Evolutionary conservation across 1,140 invertebrate species (phyloP).

Genomic region (Solenopsis fugax): DNA sequence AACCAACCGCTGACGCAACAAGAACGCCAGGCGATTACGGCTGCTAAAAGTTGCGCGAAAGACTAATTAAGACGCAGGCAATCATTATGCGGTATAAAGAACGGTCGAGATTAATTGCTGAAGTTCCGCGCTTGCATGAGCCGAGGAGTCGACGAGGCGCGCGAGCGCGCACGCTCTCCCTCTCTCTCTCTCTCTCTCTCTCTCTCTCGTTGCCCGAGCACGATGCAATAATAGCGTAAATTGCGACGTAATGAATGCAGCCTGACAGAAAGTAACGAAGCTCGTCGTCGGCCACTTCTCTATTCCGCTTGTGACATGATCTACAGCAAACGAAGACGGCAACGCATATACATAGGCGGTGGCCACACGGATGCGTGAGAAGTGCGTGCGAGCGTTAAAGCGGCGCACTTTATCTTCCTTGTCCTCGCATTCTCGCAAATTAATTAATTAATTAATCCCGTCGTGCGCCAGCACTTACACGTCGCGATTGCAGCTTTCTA

Average conservation of each 20-base stretch:
- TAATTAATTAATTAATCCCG: slow-evolving; percentile 45
- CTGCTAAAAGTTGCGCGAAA: slow-evolving; percentile 60
- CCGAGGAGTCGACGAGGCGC: slow-evolving; percentile 27
- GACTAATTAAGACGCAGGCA: slow-evolving; percentile 63
- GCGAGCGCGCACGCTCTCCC: neutral
- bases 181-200: neutral
- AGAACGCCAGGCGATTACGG: slow-evolving; percentile 48
- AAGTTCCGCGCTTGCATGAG: slow-evolving; percentile 50
- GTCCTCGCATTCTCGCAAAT: slow-evolving; percentile 22
- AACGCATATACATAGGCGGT: neutral
- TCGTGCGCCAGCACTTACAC: neutral
- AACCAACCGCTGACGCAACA: slow-evolving; percentile 56
- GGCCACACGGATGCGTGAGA: slow-evolving; percentile 14
- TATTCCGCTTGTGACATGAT: slow-evolving; percentile 52
- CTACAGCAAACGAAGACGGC: slow-evolving; percentile 25
- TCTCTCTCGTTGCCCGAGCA: slow-evolving; percentile 1
- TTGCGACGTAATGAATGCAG: slow-evolving; percentile 63
- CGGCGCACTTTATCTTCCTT: neutral
- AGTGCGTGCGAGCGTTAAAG: slow-evolving; percentile 13
- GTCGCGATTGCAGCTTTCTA: neutral
- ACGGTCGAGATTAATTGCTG: slow-evolving; percentile 61
- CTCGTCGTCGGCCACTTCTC: slow-evolving; percentile 53
- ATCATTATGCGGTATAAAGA: slow-evolving; percentile 62
- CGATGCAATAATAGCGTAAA: slow-evolving; percentile 63
- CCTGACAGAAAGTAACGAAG: slow-evolving; percentile 65